Conservation (phyloP, 2,113 vertebrate genomes). For the Natator depressus region DNA sequence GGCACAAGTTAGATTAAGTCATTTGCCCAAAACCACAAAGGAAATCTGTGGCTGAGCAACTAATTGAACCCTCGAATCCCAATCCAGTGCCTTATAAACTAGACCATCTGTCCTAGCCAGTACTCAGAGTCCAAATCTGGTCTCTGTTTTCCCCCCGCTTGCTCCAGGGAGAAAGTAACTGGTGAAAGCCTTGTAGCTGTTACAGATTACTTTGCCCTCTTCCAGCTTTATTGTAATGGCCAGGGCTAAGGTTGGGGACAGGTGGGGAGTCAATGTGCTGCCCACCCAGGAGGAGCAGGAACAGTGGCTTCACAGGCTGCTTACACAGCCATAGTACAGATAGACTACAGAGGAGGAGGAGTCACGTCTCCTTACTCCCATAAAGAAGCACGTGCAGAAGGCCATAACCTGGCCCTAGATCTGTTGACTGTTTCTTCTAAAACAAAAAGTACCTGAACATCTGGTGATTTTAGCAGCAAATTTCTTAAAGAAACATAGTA, state of each 20-base stretch:
- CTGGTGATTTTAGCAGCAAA: conserved; percentile 95
- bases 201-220: neutral
- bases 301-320: neutral
- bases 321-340: neutral
- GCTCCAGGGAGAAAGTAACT: neutral
- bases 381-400: neutral
- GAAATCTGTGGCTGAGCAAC: neutral
- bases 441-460: conserved; percentile 86
- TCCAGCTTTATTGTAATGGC: neutral
- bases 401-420: neutral
- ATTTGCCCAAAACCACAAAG: neutral
- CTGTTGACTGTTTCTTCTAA: neutral
- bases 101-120: neutral
- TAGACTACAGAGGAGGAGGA: neutral
- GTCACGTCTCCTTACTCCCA: neutral
- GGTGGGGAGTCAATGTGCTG: neutral
- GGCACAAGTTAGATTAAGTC: neutral
- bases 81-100: neutral
- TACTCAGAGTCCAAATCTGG: neutral
- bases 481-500: conserved; percentile 89
- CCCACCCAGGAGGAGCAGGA: neutral
- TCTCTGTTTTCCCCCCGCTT: neutral
- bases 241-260: neutral
- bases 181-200: neutral
- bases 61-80: neutral